Evolutionary conservation across 2,888 invertebrate genomes (phyloP).

Genomic region (Acanthosepion lycidas): DNA sequence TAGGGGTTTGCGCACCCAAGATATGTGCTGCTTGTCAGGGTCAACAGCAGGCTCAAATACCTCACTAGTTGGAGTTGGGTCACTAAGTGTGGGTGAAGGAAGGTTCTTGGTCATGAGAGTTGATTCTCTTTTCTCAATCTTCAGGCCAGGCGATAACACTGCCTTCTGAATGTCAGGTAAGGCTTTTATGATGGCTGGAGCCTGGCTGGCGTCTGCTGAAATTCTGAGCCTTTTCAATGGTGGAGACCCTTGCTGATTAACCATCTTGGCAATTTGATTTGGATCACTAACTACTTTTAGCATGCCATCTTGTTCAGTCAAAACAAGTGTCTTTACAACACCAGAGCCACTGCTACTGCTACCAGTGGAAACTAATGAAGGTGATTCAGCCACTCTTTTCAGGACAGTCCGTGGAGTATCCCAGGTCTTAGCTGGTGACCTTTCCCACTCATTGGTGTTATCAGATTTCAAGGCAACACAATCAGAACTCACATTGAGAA

Average conservation of each 20-base stretch:
- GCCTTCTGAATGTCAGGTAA: slow-evolving; percentile 41
- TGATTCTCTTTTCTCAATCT: slow-evolving; percentile 10
- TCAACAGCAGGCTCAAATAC: slow-evolving; percentile 38
- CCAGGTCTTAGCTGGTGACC: not conserved
- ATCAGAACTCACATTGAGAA: slow-evolving; percentile 37
- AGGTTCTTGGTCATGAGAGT: slow-evolving; percentile 34
- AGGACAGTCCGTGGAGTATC: not conserved
- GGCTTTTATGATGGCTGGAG: slow-evolving; percentile 40
- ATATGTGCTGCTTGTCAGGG: slow-evolving; percentile 38
- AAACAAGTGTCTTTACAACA: slow-evolving; percentile 36
- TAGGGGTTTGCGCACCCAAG: slow-evolving; percentile 40
- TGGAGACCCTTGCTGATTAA: slow-evolving; percentile 36
- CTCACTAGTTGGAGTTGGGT: slow-evolving; percentile 35
- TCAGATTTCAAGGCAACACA: not conserved
- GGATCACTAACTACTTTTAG: slow-evolving; percentile 43
- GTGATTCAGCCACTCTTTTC: not conserved
- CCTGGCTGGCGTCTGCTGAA: not conserved
- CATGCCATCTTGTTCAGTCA: slow-evolving; percentile 44
- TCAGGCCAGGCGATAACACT: not conserved
- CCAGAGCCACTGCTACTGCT: slow-evolving; percentile 5
- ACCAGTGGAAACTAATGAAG: not conserved
- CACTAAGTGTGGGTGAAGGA: slow-evolving; percentile 36
- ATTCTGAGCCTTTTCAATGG: not conserved
- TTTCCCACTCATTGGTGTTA: not conserved
- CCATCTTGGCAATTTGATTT: slow-evolving; percentile 41